These are phyloP conservation scores for Alouatta palliata DNA, from an alignment of 2,113 vertebrate species.

Conservation along the genomic window DNA sequence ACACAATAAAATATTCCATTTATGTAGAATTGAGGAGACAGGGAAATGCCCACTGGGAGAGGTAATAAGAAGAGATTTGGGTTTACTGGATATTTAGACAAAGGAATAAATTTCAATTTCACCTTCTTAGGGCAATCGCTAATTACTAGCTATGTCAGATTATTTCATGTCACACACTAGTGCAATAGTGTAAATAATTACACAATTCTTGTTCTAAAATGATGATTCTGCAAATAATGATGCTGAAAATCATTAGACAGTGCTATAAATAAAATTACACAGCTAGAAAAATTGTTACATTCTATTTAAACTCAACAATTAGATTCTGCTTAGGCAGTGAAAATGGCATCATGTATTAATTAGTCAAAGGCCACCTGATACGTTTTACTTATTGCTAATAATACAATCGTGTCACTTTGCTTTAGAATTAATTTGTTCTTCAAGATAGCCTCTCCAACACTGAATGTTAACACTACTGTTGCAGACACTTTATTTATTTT, in stretches of 20 bases:
- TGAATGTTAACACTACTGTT: not conserved
- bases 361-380: slow-evolving; percentile 49
- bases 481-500: not conserved
- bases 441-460: not conserved
- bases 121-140: not conserved
- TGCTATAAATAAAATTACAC: slow-evolving; percentile 47
- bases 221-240: slow-evolving; percentile 52
- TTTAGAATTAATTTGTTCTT: not conserved
- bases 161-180: not conserved
- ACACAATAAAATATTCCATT: not conserved
- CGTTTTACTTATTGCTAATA: slow-evolving; percentile 43
- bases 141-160: not conserved
- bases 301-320: slow-evolving; percentile 67
- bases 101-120: not conserved
- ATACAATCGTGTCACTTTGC: not conserved
- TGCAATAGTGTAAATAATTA: slow-evolving; percentile 29
- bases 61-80: not conserved
- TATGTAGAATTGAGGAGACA: not conserved
- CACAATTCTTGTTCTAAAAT: slow-evolving; percentile 39
- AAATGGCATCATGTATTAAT: slow-evolving; percentile 39
- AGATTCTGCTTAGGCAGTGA: slow-evolving; percentile 44
- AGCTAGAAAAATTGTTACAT: slow-evolving; percentile 58
- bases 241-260: not conserved
- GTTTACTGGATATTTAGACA: not conserved
- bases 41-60: not conserved